Conservation (phyloP, 2,113 vertebrate species). For the Mustela nigripes region DNA sequence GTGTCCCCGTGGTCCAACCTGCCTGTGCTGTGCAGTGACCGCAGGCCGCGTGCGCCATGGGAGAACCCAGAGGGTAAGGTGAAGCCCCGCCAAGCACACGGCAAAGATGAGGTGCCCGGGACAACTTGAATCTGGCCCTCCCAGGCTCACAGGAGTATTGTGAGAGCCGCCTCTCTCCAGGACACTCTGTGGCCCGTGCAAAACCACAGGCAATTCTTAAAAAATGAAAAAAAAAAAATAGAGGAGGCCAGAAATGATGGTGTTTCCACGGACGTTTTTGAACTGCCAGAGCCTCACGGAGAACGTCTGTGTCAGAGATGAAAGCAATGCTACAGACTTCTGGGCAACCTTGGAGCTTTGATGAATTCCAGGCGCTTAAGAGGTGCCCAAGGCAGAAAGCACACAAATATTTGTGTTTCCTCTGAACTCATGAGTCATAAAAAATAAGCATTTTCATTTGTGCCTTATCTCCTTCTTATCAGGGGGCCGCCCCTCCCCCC, state of each 20-base stretch:
- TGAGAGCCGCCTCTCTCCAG: neutral
- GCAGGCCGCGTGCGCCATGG: neutral
- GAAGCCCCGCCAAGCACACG: neutral
- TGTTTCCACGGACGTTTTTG: neutral
- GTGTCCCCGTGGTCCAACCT: neutral
- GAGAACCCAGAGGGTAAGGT: neutral
- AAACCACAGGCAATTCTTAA: neutral
- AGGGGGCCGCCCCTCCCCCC: fast-evolving
- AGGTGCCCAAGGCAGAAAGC: conserved; percentile 29
- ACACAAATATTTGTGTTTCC: conserved; percentile 48
- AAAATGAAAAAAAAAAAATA: neutral
- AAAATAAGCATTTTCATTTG: neutral
- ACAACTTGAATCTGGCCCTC: no score
- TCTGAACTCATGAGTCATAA: neutral
- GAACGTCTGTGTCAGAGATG: neutral
- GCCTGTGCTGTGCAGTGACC: neutral
- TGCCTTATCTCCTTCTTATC: neutral
- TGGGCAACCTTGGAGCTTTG: neutral
- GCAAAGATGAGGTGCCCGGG: neutral
- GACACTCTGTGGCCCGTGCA: neutral
- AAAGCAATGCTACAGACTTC: neutral
- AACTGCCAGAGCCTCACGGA: neutral
- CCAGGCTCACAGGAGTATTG: no score
- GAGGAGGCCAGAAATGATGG: neutral
- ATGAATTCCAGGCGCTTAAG: neutral